These are phyloP conservation scores for Boloria selene DNA, from an alignment of 2,888 invertebrate genomes.

Conservation along the genomic window DNA sequence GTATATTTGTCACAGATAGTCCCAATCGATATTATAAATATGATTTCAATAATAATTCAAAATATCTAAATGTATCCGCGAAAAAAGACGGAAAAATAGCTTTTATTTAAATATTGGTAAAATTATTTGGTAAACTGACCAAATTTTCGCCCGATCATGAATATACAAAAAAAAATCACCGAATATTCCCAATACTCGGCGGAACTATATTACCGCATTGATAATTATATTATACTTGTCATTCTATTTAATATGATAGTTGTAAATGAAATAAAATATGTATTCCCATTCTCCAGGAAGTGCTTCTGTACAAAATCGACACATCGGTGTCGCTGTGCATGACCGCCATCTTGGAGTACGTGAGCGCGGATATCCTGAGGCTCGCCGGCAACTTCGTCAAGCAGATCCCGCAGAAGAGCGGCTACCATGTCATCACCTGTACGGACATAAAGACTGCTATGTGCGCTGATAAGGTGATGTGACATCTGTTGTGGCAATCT, in stretches of 20 bases:
- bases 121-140: background rate
- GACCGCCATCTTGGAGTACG: constrained; percentile 96
- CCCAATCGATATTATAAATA: no score
- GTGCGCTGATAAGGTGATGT: constrained; percentile 96
- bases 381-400: constrained; percentile 98
- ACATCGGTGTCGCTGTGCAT: constrained; percentile 94
- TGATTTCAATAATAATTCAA: no score
- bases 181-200: background rate
- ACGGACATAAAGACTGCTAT: constrained; percentile 98
- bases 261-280: background rate
- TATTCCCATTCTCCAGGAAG: constrained; percentile 84
- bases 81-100: no score
- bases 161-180: background rate
- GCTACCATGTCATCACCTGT: constrained; percentile 87
- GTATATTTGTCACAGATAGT: no score
- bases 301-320: constrained; percentile 93
- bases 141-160: background rate
- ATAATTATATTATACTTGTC: no score
- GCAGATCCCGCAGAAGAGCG: constrained; percentile 91
- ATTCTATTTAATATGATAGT: background rate
- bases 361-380: constrained; percentile 96
- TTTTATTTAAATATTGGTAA: background rate
- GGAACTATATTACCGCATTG: no score
- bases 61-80: no score
- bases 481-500: background rate